Evolutionary conservation across 2,888 invertebrate genomes (phyloP).

Genomic region (Meteorus cinctellus): DNA sequence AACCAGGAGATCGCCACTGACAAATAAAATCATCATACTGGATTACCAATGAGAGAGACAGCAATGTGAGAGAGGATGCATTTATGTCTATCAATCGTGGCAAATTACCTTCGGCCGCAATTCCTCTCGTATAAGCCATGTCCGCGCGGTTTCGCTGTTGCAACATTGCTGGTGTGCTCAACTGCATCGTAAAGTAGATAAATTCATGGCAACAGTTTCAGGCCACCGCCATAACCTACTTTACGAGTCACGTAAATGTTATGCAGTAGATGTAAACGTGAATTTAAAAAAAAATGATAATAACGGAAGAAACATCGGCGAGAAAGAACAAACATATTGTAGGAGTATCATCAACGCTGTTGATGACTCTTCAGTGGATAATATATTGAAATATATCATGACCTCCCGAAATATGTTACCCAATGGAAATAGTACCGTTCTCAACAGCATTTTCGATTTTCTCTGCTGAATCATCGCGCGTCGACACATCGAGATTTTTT

Average conservation of each 20-base stretch:
- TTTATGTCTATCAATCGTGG: conserved; percentile 12
- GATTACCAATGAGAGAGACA: background rate
- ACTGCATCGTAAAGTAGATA: conserved; percentile 43
- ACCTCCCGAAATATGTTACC: too few species aligned
- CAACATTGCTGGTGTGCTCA: conserved; percentile 9
- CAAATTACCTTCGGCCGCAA: conserved; percentile 1
- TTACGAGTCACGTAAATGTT: conserved; percentile 58
- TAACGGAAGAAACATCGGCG: conserved; percentile 25
- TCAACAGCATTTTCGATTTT: too few species aligned
- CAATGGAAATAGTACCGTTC: too few species aligned
- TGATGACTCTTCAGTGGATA: too few species aligned
- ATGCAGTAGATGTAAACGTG: conserved; percentile 58
- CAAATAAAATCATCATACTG: background rate
- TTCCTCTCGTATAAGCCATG: background rate
- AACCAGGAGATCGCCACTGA: background rate
- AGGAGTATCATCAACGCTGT: background rate
- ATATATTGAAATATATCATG: too few species aligned
- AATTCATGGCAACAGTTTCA: conserved; percentile 48
- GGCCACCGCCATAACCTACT: conserved; percentile 45
- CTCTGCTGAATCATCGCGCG: too few species aligned
- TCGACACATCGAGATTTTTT: conserved; percentile 29
- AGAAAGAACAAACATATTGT: conserved; percentile 21
- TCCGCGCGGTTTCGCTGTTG: conserved; percentile 1
- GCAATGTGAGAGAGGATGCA: background rate
- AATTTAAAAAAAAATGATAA: conserved; percentile 46